phyloP scores from a whole-genome alignment of 1,140 invertebrate species.

The Caerostris darwini region DNA sequence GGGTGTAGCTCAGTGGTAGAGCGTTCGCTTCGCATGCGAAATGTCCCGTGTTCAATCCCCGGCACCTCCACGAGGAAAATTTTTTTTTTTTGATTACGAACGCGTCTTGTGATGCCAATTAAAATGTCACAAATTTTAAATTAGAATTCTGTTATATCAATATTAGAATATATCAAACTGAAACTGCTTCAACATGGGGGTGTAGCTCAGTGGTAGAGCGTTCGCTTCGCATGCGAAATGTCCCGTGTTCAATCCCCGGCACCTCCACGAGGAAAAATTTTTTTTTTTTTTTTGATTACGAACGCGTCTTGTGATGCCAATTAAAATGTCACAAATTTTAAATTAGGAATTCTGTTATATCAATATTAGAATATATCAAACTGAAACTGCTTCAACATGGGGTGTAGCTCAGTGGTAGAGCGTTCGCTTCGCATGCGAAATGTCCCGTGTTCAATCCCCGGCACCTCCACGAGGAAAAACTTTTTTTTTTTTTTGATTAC shows the following conservation, averaged over 20 bases:
- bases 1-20: slow-evolving; percentile 93
- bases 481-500: too few species aligned
- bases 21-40: slow-evolving; percentile 96
- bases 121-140: too few species aligned
- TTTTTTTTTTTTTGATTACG: too few species aligned
- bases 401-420: slow-evolving; percentile 93
- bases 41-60: slow-evolving; percentile 94
- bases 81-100: too few species aligned
- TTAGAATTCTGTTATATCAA: too few species aligned
- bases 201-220: slow-evolving; percentile 94
- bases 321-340: too few species aligned
- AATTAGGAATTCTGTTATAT: too few species aligned
- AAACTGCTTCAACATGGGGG: slow-evolving; percentile 84
- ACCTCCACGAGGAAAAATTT: slow-evolving; percentile 82
- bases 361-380: too few species aligned
- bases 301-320: too few species aligned
- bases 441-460: slow-evolving; percentile 93
- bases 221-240: slow-evolving; percentile 96
- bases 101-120: too few species aligned
- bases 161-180: too few species aligned
- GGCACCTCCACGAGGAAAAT: slow-evolving; percentile 84
- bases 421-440: slow-evolving; percentile 96
- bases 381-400: slow-evolving; percentile 79
- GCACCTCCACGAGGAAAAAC: slow-evolving; percentile 83
- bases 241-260: slow-evolving; percentile 93